Evolutionary conservation across 2,113 vertebrate genomes (phyloP).

Genomic region (Rattus rattus): DNA sequence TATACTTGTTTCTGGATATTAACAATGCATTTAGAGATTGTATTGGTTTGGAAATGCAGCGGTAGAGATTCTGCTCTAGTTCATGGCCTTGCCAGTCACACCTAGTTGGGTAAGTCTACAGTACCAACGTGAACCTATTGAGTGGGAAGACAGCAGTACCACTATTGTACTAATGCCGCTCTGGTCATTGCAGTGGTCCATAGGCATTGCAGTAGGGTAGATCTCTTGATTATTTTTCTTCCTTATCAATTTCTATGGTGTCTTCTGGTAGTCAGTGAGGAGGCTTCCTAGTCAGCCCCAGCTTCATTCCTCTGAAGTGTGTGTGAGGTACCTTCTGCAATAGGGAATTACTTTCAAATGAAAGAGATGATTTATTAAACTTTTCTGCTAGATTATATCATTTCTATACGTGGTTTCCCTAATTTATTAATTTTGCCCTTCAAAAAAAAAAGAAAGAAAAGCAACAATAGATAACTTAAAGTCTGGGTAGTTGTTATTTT

Average conservation of each 20-base stretch:
- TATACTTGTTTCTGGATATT: not conserved
- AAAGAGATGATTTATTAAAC: not conserved
- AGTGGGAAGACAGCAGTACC: not conserved
- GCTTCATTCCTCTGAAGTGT: not conserved
- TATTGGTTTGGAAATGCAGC: not conserved
- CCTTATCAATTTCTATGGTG: not conserved
- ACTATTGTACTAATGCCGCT: not conserved
- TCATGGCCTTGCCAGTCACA: not conserved
- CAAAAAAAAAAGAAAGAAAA: not conserved
- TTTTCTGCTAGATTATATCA: not conserved
- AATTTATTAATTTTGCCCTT: not conserved
- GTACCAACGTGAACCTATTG: not conserved
- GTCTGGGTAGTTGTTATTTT: not conserved
- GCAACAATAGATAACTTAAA: not conserved
- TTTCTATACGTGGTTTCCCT: not conserved
- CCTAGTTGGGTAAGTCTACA: not conserved
- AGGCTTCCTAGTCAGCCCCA: not conserved
- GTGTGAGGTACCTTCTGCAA: not conserved
- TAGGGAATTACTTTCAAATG: not conserved
- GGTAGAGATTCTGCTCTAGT: not conserved
- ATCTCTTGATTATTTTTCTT: not conserved
- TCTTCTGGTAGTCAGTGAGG: not conserved
- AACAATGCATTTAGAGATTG: not conserved
- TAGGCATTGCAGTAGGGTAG: not conserved
- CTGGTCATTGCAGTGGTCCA: not conserved